Evolutionary conservation across 2,888 invertebrate species (phyloP).

Genomic region (Andrena dorsata): DNA sequence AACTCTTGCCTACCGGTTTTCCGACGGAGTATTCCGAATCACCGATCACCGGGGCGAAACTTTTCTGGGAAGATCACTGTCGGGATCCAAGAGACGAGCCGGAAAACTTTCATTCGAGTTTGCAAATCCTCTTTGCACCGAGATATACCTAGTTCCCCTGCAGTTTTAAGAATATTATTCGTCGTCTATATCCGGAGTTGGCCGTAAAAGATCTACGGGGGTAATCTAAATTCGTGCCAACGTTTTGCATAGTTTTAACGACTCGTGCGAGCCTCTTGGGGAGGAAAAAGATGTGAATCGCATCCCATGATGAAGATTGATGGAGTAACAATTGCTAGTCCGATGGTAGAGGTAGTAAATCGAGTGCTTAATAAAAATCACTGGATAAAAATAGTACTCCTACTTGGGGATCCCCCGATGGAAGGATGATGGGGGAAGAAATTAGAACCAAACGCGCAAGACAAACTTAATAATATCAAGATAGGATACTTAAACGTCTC

Average conservation of each 20-base stretch:
- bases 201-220: conserved; percentile 16
- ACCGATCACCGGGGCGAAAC: conserved; percentile 57
- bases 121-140: conserved; percentile 67
- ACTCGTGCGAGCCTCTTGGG: conserved; percentile 1
- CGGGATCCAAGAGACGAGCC: conserved; percentile 56
- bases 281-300: not conserved
- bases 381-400: no score
- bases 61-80: conserved; percentile 64
- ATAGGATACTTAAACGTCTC: no score
- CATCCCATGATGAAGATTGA: no score
- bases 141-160: conserved; percentile 47
- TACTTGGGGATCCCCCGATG: no score
- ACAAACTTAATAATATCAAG: no score
- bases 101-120: conserved; percentile 67
- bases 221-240: conserved; percentile 9
- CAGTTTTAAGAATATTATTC: conserved; percentile 67
- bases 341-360: no score
- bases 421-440: no score
- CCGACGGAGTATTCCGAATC: conserved; percentile 59
- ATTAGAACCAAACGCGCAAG: no score
- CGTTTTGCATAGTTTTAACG: conserved; percentile 5
- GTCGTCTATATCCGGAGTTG: conserved; percentile 38
- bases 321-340: no score
- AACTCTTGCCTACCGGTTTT: conserved; percentile 39
- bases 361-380: no score